Conservation (phyloP, 2,113 vertebrate genomes). For the Nicator chloris region DNA sequence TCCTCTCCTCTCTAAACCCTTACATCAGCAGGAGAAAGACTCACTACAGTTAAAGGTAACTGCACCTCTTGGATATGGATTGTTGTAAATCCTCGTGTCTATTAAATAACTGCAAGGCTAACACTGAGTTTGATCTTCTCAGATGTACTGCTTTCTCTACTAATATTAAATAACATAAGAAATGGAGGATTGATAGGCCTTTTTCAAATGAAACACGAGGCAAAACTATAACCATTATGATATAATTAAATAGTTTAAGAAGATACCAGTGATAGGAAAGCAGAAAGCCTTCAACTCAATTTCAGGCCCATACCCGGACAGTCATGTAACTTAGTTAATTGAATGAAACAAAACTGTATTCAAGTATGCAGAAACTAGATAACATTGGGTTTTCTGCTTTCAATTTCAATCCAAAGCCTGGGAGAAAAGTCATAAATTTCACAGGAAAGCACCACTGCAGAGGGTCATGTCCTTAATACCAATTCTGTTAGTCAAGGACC, state of each 20-base stretch:
- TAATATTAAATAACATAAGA: slow-evolving; percentile 54
- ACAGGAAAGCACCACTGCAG: neutral
- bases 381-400: neutral
- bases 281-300: neutral
- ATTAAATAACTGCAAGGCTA: neutral
- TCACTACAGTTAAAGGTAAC: slow-evolving; percentile 89
- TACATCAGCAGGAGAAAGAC: slow-evolving; percentile 74
- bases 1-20: slow-evolving; percentile 72
- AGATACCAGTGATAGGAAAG: neutral
- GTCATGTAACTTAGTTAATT: neutral
- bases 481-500: neutral
- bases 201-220: neutral
- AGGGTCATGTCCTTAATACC: neutral
- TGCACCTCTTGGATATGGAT: slow-evolving; percentile 44
- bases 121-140: slow-evolving; percentile 8
- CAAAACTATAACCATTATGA: neutral
- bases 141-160: neutral
- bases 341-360: neutral
- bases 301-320: neutral
- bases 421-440: neutral
- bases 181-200: neutral
- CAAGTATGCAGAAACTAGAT: neutral
- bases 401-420: neutral
- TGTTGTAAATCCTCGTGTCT: slow-evolving; percentile 4
- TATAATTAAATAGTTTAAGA: neutral